Percentiles rank a stretch among this genome's conserved stretches.
phyloP scores from a whole-genome alignment of 2,888 invertebrate genomes.

The Drosophila ezoana region DNA sequence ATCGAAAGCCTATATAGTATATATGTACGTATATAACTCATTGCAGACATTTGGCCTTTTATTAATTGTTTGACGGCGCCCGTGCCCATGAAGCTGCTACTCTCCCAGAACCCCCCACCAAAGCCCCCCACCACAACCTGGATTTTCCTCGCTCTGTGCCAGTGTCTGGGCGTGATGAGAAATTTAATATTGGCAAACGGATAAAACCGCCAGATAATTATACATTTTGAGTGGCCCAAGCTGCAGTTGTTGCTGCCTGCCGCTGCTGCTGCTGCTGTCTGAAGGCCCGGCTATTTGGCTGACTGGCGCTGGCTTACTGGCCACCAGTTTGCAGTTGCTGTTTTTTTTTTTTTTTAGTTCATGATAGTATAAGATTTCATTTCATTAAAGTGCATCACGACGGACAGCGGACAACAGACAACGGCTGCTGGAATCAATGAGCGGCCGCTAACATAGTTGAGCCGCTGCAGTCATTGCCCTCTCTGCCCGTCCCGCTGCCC shows the following conservation, averaged over 20 bases:
- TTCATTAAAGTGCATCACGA: constrained; percentile 85
- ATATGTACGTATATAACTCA: constrained; percentile 66
- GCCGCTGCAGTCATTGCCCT: constrained; percentile 48
- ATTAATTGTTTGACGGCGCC: constrained; percentile 81
- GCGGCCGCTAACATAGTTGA: constrained; percentile 64
- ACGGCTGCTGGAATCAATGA: constrained; percentile 70
- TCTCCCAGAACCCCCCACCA: constrained; percentile 47
- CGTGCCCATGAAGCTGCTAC: constrained; percentile 75
- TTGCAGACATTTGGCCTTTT: constrained; percentile 80
- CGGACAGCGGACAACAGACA: constrained; percentile 69
- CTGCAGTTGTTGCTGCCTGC: constrained; percentile 42
- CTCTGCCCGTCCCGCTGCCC: constrained; percentile 31
- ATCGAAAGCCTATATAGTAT: constrained; percentile 35
- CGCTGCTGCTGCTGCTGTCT: constrained; percentile 22
- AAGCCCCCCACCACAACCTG: constrained; percentile 19
- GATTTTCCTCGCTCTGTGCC: constrained; percentile 36
- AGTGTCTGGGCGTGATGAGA: constrained; percentile 83
- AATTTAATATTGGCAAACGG: constrained; percentile 84
- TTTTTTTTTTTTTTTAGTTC: constrained; percentile 72
- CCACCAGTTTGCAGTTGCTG: constrained; percentile 58
- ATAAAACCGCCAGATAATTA: constrained; percentile 81
- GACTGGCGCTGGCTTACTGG: constrained; percentile 50
- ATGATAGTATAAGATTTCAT: constrained; percentile 85
- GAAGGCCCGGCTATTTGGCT: constrained; percentile 44
- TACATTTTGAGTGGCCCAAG: constrained; percentile 78